Percentiles rank a stretch among this genome's conserved stretches.
phyloP scores from a whole-genome alignment of 2,797 vertebrate genomes.

The Paedocypris micromegethes region DNA sequence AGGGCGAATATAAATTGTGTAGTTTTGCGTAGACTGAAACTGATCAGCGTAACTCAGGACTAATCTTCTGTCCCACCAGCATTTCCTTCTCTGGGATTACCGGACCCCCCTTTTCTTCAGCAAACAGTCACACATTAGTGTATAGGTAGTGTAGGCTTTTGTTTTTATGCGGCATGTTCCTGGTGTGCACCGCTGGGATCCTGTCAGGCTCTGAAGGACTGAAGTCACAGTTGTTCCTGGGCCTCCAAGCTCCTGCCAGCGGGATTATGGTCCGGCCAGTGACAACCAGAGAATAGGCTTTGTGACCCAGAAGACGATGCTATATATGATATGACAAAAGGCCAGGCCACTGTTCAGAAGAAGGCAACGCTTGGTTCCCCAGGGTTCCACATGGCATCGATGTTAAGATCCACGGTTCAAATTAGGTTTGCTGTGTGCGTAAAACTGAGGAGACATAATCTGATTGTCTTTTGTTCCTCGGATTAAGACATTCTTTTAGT shows the following conservation, averaged over 20 bases:
- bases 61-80: too few relatives aligned
- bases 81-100: too few relatives aligned
- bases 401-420: constrained; percentile 24
- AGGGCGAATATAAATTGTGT: too few relatives aligned
- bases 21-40: too few relatives aligned
- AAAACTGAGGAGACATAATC: constrained; percentile 4
- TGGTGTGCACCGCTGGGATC: constrained; percentile 51
- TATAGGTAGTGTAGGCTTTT: constrained; percentile 36
- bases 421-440: background rate
- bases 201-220: constrained; percentile 59
- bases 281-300: constrained; percentile 67
- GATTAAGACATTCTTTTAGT: constrained; percentile 6
- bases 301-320: constrained; percentile 66
- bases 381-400: constrained; percentile 21
- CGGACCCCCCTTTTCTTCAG: background rate
- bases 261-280: constrained; percentile 57
- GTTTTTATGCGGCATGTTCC: constrained; percentile 43
- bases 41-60: too few relatives aligned
- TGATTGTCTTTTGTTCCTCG: constrained; percentile 1
- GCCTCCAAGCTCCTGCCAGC: constrained; percentile 59
- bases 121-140: constrained; percentile 33
- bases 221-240: constrained; percentile 55
- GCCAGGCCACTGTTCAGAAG: constrained; percentile 44
- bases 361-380: constrained; percentile 39
- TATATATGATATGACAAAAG: constrained; percentile 63